Percentiles rank a stretch among this genome's conserved stretches.
These are phyloP conservation scores for Indri indri DNA, from an alignment of 2,113 vertebrate genomes.

Conservation along the genomic window DNA sequence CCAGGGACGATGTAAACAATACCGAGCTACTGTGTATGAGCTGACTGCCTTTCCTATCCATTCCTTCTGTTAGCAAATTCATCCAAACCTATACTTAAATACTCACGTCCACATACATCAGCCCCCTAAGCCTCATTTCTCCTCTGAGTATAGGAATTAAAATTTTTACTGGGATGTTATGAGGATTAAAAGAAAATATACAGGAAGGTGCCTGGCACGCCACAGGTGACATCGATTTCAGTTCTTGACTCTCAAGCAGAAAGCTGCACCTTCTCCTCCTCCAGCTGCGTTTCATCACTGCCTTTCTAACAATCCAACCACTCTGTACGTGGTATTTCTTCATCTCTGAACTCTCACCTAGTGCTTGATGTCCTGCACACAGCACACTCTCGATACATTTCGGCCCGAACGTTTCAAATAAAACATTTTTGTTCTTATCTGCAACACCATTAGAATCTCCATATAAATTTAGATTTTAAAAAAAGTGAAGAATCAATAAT, in stretches of 20 bases:
- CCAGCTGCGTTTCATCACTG: neutral
- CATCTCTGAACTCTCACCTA: neutral
- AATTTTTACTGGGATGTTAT: neutral
- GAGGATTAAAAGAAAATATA: neutral
- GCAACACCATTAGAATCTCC: neutral
- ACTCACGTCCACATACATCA: neutral
- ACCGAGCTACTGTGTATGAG: neutral
- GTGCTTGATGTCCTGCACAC: neutral
- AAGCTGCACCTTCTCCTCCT: neutral
- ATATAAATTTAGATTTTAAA: neutral
- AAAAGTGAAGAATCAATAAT: neutral
- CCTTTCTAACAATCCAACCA: neutral
- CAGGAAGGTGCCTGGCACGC: neutral
- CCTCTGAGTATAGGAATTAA: neutral
- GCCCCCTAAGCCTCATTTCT: neutral
- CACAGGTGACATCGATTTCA: neutral
- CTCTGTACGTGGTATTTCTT: neutral
- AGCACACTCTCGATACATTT: neutral
- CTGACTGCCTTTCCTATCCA: neutral
- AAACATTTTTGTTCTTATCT: conserved; percentile 9
- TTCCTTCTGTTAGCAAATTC: neutral
- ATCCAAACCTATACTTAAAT: neutral
- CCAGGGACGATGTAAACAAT: neutral
- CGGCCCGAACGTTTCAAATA: neutral
- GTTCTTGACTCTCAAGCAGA: neutral